Conservation (phyloP, 2,888 invertebrate genomes). For the Caenorhabditis sp. region DNA sequence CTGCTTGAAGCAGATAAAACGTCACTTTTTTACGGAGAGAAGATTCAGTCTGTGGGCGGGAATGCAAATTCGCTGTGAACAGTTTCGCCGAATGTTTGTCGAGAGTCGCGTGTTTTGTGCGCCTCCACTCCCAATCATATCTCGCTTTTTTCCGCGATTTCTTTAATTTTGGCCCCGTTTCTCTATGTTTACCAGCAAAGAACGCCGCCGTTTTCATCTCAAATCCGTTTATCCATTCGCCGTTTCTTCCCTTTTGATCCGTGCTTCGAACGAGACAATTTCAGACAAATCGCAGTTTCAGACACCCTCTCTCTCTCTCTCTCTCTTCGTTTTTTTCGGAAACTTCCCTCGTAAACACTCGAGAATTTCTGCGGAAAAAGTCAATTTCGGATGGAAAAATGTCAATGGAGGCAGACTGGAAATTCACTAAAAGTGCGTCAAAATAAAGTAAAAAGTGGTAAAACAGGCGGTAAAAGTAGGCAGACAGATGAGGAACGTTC, state of each 20-base stretch:
- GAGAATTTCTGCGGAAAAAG: not conserved
- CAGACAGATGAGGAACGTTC: not conserved
- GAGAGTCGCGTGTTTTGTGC: not conserved
- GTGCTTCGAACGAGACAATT: no score
- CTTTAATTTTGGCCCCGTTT: conserved; percentile 17
- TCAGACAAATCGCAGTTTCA: not conserved
- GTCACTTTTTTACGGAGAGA: not conserved
- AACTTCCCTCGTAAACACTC: not conserved
- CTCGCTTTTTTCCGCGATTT: not conserved
- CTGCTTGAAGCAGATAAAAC: not conserved
- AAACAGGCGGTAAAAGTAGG: no score
- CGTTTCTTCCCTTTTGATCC: conserved; percentile 10
- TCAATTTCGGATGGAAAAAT: not conserved
- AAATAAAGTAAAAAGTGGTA: no score
- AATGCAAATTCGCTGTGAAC: not conserved
- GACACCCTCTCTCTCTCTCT: not conserved
- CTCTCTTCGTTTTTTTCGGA: no score
- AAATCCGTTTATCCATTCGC: conserved; percentile 32
- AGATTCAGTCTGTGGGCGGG: conserved; percentile 2
- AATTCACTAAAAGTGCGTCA: conserved; percentile 1
- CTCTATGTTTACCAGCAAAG: conserved; percentile 2
- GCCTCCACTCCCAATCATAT: not conserved
- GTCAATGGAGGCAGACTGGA: not conserved
- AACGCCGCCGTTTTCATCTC: conserved; percentile 8
- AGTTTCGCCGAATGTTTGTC: conserved; percentile 4